Conservation (phyloP, 2,797 vertebrate genomes). For the Enteromius argenteus region DNA sequence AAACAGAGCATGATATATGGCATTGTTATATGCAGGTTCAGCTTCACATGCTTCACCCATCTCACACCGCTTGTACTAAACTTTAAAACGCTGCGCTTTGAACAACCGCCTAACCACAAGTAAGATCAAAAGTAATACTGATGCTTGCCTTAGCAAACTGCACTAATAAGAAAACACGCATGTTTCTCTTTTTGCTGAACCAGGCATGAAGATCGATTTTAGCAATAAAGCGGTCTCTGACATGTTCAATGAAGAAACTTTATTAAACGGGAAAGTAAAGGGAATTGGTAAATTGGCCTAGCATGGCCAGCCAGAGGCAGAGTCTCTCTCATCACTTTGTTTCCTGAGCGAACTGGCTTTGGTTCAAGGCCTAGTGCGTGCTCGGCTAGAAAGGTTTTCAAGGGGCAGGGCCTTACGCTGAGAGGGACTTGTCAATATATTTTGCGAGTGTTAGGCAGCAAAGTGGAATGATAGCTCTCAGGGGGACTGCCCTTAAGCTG, state of each 20-base stretch:
- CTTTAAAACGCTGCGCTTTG: background rate
- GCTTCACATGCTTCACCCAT: background rate
- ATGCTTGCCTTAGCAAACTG: conserved; percentile 9
- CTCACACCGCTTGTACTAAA: background rate
- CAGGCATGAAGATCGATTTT: background rate
- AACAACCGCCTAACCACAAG: background rate
- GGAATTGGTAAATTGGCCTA: conserved; percentile 49
- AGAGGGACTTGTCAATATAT: conserved; percentile 81
- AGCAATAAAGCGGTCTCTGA: background rate
- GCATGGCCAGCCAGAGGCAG: conserved; percentile 36
- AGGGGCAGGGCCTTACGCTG: conserved; percentile 60
- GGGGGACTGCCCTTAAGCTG: conserved; percentile 81
- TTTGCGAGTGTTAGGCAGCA: conserved; percentile 78
- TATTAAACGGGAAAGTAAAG: conserved; percentile 46
- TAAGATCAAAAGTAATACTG: background rate
- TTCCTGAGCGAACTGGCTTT: conserved; percentile 58
- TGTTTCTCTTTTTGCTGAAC: conserved; percentile 8
- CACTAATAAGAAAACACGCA: background rate
- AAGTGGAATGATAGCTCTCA: conserved; percentile 76
- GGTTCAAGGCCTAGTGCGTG: conserved; percentile 60
- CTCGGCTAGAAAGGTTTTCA: conserved; percentile 51
- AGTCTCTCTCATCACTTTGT: conserved; percentile 60
- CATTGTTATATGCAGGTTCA: background rate
- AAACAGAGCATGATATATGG: too few species aligned
- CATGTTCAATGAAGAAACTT: conserved; percentile 36